Evolutionary conservation across 2,113 vertebrate genomes (phyloP).

Genomic region (Garra rufa): DNA sequence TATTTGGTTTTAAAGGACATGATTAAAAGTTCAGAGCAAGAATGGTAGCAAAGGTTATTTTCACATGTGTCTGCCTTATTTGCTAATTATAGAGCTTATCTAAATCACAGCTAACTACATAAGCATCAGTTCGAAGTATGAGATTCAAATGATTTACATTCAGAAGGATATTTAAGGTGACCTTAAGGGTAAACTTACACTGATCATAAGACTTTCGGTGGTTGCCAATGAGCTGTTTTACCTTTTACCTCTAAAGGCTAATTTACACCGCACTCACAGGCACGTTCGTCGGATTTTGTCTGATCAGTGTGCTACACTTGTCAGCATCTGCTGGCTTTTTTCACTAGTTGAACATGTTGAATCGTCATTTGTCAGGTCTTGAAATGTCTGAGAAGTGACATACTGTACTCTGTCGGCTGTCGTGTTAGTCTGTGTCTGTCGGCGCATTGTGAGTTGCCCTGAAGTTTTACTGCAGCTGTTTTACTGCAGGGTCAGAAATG

Average conservation of each 20-base stretch:
- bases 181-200: neutral
- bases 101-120: neutral
- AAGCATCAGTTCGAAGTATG: neutral
- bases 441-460: neutral
- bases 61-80: neutral
- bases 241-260: neutral
- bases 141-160: slow-evolving; percentile 2
- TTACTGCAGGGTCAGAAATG: too few relatives aligned
- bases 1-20: neutral
- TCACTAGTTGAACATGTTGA: neutral
- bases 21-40: neutral
- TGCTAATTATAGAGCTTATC: slow-evolving; percentile 15
- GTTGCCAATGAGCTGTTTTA: neutral
- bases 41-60: neutral
- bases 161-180: neutral
- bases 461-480: neutral
- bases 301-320: too few relatives aligned
- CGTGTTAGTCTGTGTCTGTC: neutral
- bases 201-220: neutral
- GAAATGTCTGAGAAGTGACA: neutral
- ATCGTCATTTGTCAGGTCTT: neutral
- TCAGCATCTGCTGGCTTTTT: neutral
- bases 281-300: too few relatives aligned
- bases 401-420: neutral
- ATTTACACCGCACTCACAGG: neutral